A percentile compares a stretch with the other conserved stretches of the same genome.
Evolutionary conservation across 2,797 vertebrate species (phyloP).

Genomic region (Varecia variegata): DNA sequence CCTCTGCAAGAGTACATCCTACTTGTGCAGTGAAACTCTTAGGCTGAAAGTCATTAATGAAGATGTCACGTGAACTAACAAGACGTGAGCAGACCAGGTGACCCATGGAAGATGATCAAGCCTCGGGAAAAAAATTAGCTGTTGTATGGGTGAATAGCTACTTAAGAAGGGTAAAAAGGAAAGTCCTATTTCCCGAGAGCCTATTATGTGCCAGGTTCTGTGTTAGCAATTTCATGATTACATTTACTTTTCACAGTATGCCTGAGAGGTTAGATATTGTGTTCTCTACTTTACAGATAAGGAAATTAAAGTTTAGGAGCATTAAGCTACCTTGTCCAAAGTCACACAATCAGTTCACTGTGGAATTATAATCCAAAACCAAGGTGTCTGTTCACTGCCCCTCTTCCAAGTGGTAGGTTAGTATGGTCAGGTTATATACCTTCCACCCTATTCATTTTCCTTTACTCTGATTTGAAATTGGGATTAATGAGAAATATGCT

Average conservation of each 20-base stretch:
- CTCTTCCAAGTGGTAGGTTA: not conserved
- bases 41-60: not conserved
- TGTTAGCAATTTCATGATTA: not conserved
- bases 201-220: not conserved
- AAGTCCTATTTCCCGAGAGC: not conserved
- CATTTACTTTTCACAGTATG: not conserved
- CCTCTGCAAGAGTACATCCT: not conserved
- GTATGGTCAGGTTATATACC: not conserved
- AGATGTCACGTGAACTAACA: not conserved
- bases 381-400: not conserved
- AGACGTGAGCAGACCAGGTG: not conserved
- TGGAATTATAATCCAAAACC: not conserved
- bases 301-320: not conserved
- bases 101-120: not conserved
- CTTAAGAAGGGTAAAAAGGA: not conserved
- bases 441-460: not conserved
- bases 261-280: not conserved
- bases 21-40: not conserved
- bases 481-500: not conserved
- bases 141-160: not conserved
- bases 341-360: not conserved
- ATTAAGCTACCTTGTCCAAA: not conserved
- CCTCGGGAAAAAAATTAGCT: not conserved
- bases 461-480: conserved; percentile 18
- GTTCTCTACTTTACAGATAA: not conserved